Evolutionary conservation across 2,797 vertebrate genomes (phyloP), one percentile per base, ranked within the genome.

Genomic region (Crocidura indochinensis): DNA sequence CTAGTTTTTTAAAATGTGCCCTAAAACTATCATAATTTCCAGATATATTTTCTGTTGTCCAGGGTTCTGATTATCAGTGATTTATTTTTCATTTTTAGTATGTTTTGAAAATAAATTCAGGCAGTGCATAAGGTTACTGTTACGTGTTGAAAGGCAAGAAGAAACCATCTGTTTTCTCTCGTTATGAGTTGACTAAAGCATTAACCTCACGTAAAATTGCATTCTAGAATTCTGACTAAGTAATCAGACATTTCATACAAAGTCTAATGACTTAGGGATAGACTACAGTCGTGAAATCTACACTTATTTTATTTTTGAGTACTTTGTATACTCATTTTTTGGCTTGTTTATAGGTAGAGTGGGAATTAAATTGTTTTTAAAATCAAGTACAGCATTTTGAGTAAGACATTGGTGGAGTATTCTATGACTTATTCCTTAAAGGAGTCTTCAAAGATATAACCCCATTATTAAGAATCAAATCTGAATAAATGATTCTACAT

Each of bases 101-200:
- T 38, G 38, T 38, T 38, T 96, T 97, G 94, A 97, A 97, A 98
- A 97, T 97, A 98, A 97, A 96, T 82, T 74, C 94, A 96, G 93
- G 95, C 91, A 3, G 0, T 77, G 65, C 95, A 84, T 96, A 93
- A 95, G 93, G 94, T 97, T 96, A 96, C 83, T n/a, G 85, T 56
- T 91, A 96, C 78, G 96, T 97, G 96, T 95, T 97, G 97, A 98
- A 97, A 98, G 92, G 93, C 64, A 31, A 91, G 96, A 92, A 31
- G 72, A 88, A 77, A 94, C 89, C 97, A 97, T 95, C 94, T 97
- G 97, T 96, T 95, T 56, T 83, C 91, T 96, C 69, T 93, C 92
- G 90, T 91, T 92, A 80, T 27, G 75, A n/a, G 49, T 84, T 91
- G 69, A 83, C 12, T 2, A 20, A 62, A 73, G 47, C 53, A 44